These are phyloP conservation scores for Epinotia bilunana DNA, from an alignment of 2,888 invertebrate genomes.

Conservation along the genomic window DNA sequence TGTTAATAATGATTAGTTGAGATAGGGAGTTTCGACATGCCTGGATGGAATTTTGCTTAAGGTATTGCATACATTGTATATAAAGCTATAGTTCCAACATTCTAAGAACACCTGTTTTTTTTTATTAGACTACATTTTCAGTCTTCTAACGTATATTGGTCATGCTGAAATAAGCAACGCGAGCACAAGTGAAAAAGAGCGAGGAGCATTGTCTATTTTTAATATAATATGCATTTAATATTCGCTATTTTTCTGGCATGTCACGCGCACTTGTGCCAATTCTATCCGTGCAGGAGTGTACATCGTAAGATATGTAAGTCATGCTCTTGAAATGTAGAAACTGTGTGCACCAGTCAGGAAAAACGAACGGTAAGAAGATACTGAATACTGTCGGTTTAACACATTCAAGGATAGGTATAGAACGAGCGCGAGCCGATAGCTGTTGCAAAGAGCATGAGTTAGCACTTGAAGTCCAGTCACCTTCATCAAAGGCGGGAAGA, in stretches of 20 bases:
- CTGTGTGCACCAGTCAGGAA: neutral
- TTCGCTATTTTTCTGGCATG: too few species aligned
- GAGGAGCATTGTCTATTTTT: too few species aligned
- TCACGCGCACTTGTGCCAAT: too few species aligned
- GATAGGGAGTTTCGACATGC: constrained; percentile 9
- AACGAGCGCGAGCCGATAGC: constrained; percentile 4
- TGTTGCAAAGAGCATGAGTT: neutral
- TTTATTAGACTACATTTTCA: too few species aligned
- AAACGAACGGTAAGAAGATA: neutral
- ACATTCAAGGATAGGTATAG: neutral
- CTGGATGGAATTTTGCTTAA: neutral
- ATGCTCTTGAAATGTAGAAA: constrained; percentile 1
- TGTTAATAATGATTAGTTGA: constrained; percentile 25
- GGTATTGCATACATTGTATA: neutral
- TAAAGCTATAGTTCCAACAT: constrained; percentile 1
- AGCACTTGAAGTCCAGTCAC: neutral
- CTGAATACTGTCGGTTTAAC: neutral
- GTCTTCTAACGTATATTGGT: too few species aligned
- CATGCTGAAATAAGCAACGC: too few species aligned
- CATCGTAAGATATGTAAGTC: neutral
- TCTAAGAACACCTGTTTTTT: neutral
- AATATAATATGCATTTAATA: too few species aligned
- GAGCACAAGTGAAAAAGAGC: too few species aligned
- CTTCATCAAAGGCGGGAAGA: neutral
- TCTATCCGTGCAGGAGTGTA: neutral